Evolutionary conservation across 2,113 vertebrate species (phyloP), one percentile per base, ranked within the genome.

Genomic region (Rhodinocichla rosea): DNA sequence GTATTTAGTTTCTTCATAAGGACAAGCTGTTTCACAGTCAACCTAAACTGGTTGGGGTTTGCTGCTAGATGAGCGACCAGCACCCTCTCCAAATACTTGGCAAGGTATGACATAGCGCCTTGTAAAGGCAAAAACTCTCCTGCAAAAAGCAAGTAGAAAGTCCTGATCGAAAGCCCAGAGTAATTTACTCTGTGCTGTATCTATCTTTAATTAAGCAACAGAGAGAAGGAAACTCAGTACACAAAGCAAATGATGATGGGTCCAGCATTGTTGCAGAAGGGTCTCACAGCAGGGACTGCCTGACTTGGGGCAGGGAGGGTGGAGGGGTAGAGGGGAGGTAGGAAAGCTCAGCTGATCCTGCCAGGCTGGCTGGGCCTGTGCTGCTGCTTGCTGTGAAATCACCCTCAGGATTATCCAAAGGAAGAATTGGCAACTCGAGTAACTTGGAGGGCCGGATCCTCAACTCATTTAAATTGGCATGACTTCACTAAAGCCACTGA

Each of bases 311-410:
- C 37, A 89, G 88, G 50, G 42, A 40, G 30, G n/a, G 27, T 74
- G 68, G 74, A 22, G 26, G 59, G 87, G 27, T 28, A 62, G 26
- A 62, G 59, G 59, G 59, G 59, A 84, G 80, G 84, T 59, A 65
- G 71, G 6, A 80, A 9, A 45, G 94, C 10, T 1, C 63, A 55
- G 88, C 90, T 88, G 75, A 88, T 90, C 96, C 83, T 95, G 92
- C 93, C 94, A 88, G 90, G 69, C 94, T 96, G 93, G 95, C 95
- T 93, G 79, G 90, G 94, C 96, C 85, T 96, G 95, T 96, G 90
- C 90, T 93, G 56, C 95, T 90, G 92, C 94, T 94, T 97, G 91
- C 94, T 90, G 75, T 91, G 92, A 95, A 95, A 94, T 94, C 94
- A 95, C 90, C 93, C 93, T 81, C 76, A 4, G 94, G 93, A 96